Base-by-base conservation (phyloP, 2,888 invertebrate genomes). In the Agrotis exclamationis region DNA sequence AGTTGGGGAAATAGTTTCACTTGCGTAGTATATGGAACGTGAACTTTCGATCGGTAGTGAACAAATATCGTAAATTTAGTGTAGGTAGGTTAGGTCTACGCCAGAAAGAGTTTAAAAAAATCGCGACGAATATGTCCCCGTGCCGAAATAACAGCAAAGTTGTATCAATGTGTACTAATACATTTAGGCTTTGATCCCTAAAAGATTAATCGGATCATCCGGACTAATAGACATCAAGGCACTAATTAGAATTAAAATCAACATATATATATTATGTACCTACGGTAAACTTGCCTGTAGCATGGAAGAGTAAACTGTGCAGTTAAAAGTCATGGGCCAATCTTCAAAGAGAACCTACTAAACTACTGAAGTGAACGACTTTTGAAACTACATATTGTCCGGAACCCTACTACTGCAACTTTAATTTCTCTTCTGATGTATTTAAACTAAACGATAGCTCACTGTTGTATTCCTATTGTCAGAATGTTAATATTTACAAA, bases 211-310 rank as follows among this genome's bases (percentile, higher is more conserved):
- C 4, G 14, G 58, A 75, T 77, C 18, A 77, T 48, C 58, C 33
- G 24, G 20, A 44, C 33, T 58, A 45, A 20, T 58, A 63, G 39
- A 18, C 28, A 63, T 44, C 48, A 20, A 50, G 54, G 44, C 51
- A 45, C 70, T 70, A 59, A 75, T 63, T 63, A 24, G 56, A 77
- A 77, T 63, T 58, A 58, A 62, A 63, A 48, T 50, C 24, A 48
- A 33, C 16, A 64, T 45, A 45, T 67, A 68, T 28, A 65, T 6
- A 33, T 14, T 24, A 18, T 57, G 45, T 24, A 44, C 28, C 9
- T 20, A 47, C 24, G 33, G 20, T 56, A 24, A 33, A 57, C 20
- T 11, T 47, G 7, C 11, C 5, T 45, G 2, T 14, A 44, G 2
- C 22, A 20, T 64, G 24, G 39, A 58, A 39, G 14, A 16, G 47